A percentile compares a stretch with the other conserved stretches of the same genome.
phyloP scores from a whole-genome alignment of 1,140 invertebrate genomes.

The Drosophila varians region DNA sequence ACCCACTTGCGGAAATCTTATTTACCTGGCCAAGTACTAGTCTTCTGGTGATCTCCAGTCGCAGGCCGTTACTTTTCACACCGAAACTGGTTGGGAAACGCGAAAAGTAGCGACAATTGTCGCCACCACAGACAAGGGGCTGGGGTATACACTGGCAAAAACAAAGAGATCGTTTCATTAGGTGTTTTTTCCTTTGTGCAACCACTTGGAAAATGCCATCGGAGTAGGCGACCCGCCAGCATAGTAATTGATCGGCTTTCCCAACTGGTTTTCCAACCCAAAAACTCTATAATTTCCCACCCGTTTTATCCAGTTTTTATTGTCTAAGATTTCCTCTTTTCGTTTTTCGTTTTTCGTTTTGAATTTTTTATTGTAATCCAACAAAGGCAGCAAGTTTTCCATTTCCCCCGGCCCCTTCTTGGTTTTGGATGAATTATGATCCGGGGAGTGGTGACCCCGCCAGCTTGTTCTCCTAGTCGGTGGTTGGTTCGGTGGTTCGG shows the following conservation, averaged over 20 bases:
- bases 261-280: conserved; percentile 57
- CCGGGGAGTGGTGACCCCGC: conserved; percentile 62
- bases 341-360: conserved; percentile 18
- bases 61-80: conserved; percentile 72
- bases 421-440: conserved; percentile 61
- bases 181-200: conserved; percentile 28
- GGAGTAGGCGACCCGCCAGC: conserved; percentile 40
- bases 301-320: conserved; percentile 67
- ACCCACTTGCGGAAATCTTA: conserved; percentile 65
- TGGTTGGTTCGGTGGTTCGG: conserved; percentile 44
- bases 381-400: conserved; percentile 61
- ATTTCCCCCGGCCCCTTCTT: conserved; percentile 3
- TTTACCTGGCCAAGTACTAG: conserved; percentile 4
- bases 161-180: too few species aligned
- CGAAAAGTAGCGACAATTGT: conserved; percentile 71
- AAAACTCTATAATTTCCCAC: conserved; percentile 29
- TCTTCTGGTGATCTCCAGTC: conserved; percentile 20
- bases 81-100: conserved; percentile 64
- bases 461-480: background rate
- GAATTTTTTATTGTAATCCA: conserved; percentile 33
- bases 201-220: conserved; percentile 54
- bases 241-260: conserved; percentile 62
- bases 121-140: background rate
- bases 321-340: conserved; percentile 61
- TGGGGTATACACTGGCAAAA: background rate